phyloP scores from a whole-genome alignment of 2,888 invertebrate species.

The Metalampra italica region DNA sequence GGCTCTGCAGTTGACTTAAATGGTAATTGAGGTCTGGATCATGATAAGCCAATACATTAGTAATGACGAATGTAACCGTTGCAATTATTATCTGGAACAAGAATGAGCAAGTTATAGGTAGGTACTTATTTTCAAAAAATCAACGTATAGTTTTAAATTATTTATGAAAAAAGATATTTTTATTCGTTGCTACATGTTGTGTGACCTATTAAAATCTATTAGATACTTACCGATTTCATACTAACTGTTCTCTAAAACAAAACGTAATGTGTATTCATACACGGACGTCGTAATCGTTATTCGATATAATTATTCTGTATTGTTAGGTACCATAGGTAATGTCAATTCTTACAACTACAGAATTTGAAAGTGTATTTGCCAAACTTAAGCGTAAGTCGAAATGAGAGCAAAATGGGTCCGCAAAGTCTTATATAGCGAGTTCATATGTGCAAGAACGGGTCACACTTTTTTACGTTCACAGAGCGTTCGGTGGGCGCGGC shows the following conservation, averaged over 20 bases:
- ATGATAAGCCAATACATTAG: conserved; percentile 56
- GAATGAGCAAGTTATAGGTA: not conserved
- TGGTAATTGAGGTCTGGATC: conserved; percentile 73
- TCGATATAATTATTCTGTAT: too few species aligned
- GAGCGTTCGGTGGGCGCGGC: conserved; percentile 62
- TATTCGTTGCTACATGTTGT: too few species aligned
- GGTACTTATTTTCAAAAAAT: too few species aligned
- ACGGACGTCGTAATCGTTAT: conserved; percentile 2
- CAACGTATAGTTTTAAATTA: too few species aligned
- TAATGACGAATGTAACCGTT: conserved; percentile 33
- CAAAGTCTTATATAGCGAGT: conserved; percentile 73
- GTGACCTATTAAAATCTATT: not conserved
- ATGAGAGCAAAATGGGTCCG: conserved; percentile 73
- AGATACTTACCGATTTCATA: conserved; percentile 57
- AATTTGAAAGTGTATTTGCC: conserved; percentile 50
- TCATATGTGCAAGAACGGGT: conserved; percentile 78
- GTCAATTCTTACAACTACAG: conserved; percentile 10
- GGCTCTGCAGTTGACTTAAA: conserved; percentile 57
- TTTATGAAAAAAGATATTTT: too few species aligned
- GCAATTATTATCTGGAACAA: conserved; percentile 42
- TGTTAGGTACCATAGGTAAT: too few species aligned
- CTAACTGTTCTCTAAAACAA: conserved; percentile 15
- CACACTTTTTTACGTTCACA: conserved; percentile 73
- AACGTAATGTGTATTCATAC: too few species aligned
- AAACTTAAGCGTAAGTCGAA: conserved; percentile 70